Conservation (phyloP, 2,797 vertebrate genomes). For the Balearica regulorum region DNA sequence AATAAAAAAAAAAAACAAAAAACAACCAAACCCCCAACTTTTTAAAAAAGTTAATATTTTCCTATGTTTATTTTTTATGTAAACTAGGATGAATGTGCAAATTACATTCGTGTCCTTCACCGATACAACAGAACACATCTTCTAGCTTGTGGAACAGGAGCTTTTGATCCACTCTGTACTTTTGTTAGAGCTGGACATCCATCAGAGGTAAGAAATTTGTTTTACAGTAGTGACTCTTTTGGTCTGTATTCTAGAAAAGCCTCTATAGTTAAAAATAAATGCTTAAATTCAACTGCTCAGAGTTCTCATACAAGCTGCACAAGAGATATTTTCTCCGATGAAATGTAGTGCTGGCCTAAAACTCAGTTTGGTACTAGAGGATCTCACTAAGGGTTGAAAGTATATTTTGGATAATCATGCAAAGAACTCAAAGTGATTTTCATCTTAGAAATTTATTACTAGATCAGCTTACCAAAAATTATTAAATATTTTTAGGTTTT, state of each 20-base stretch:
- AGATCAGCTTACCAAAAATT: neutral
- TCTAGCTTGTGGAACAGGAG: slow-evolving; percentile 91
- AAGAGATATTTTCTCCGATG: neutral
- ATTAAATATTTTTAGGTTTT: rapidly evolving
- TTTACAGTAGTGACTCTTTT: neutral
- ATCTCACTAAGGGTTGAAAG: neutral
- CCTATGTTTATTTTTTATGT: neutral
- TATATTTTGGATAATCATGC: neutral
- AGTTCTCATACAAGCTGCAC: neutral
- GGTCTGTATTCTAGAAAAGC: neutral
- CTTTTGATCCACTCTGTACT: slow-evolving; percentile 88
- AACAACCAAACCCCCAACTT: neutral
- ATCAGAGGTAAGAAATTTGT: slow-evolving; percentile 80
- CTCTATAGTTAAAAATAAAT: neutral
- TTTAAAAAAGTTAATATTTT: neutral
- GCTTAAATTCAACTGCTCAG: neutral
- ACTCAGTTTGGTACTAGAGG: neutral
- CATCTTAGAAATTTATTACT: neutral
- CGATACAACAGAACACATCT: slow-evolving; percentile 91
- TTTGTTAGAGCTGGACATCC: slow-evolving; percentile 83
- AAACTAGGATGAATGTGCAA: slow-evolving; percentile 89
- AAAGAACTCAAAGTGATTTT: neutral
- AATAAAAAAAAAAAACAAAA: neutral
- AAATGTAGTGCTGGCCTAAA: neutral
- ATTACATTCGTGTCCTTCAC: slow-evolving; percentile 92